Conservation (phyloP, 64 coral and sea anemone genomes). For the Actinia equina region DNA sequence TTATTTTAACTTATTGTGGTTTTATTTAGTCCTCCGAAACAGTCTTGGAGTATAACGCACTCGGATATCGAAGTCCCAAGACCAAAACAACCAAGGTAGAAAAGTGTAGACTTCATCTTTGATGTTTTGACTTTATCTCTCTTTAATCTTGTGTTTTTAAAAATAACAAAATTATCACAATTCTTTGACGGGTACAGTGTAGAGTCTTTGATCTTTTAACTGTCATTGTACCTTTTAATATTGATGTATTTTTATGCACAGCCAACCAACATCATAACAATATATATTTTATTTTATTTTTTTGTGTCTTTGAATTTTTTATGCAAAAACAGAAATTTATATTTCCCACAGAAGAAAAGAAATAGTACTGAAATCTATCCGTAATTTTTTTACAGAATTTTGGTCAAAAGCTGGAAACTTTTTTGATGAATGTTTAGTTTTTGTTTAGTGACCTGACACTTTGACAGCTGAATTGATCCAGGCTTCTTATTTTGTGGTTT, state of each 20-base stretch:
- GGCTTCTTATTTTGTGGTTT: no score
- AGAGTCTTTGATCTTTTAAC: neutral
- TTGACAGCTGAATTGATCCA: no score
- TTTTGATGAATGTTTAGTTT: no score
- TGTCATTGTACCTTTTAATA: neutral
- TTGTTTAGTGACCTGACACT: no score
- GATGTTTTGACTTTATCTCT: neutral
- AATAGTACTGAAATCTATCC: no score
- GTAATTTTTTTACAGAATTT: no score
- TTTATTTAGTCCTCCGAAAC: conserved; percentile 31
- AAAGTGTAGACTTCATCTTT: neutral
- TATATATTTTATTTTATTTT: no score
- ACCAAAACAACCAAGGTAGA: conserved; percentile 45
- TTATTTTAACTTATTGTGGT: neutral
- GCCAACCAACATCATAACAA: no score
- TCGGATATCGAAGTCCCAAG: conserved; percentile 62
- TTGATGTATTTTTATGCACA: neutral
- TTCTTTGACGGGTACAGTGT: neutral
- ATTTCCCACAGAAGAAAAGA: no score
- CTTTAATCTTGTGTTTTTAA: neutral
- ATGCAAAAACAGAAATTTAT: no score
- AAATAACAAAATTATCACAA: neutral
- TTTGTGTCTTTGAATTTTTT: no score
- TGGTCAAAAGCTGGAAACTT: no score
- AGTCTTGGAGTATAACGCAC: conserved; percentile 81